A percentile compares a stretch with the other conserved stretches of the same genome.
phyloP scores from a whole-genome alignment of 2,113 vertebrate species.

The Tupaia tana region DNA sequence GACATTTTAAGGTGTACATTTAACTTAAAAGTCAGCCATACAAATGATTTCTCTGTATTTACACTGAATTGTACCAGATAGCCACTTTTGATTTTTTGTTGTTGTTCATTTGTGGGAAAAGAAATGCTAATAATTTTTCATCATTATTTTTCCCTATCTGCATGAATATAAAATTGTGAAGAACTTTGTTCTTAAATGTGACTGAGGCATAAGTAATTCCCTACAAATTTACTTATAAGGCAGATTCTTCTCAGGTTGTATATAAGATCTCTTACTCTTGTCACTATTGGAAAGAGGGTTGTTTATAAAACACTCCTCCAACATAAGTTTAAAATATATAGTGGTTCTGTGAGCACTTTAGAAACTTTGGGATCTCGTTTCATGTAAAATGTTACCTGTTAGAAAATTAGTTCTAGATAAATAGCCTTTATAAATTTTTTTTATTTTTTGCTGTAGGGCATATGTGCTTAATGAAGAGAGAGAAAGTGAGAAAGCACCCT shows the following conservation, averaged over 20 bases:
- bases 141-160: background rate
- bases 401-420: background rate
- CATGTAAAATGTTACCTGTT: background rate
- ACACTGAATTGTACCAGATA: constrained; percentile 37
- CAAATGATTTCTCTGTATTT: constrained; percentile 39
- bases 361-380: constrained; percentile 6
- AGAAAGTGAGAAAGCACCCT: too few relatives aligned
- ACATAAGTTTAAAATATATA: background rate
- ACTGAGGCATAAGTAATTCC: background rate
- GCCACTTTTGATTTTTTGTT: background rate
- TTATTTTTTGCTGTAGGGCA: too few relatives aligned
- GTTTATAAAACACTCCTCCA: background rate
- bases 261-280: constrained; percentile 22
- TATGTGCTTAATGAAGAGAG: too few relatives aligned
- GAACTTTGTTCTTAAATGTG: constrained; percentile 47
- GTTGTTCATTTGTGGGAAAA: background rate
- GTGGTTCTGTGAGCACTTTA: constrained; percentile 4
- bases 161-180: constrained; percentile 40
- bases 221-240: constrained; percentile 17
- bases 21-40: constrained; percentile 34
- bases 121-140: constrained; percentile 14
- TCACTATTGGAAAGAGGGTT: constrained; percentile 22
- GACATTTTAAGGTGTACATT: constrained; percentile 5
- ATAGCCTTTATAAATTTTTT: background rate
- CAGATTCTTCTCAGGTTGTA: background rate